These are phyloP conservation scores for Hirtodrosophila histrioides DNA, from an alignment of 2,888 invertebrate genomes.

Conservation along the genomic window DNA sequence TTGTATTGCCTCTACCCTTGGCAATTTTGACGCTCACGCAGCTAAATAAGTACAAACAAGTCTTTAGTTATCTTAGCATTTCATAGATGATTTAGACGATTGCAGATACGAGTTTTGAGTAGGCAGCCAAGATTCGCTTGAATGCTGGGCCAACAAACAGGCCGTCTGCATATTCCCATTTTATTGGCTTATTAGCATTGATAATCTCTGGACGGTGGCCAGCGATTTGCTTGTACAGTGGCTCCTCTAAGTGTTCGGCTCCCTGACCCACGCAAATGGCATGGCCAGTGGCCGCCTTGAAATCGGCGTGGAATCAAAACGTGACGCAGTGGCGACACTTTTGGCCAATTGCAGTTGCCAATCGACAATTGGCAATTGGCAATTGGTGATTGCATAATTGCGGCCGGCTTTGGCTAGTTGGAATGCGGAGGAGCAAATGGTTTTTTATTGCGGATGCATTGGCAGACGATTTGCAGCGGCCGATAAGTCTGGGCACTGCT, in stretches of 20 bases:
- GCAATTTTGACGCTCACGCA: constrained; percentile 32
- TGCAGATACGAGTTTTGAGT: constrained; percentile 50
- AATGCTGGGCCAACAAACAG: not conserved
- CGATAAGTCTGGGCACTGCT: constrained; percentile 53
- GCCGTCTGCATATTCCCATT: constrained; percentile 27
- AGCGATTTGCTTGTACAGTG: constrained; percentile 34
- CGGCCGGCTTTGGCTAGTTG: constrained; percentile 50
- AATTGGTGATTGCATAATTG: constrained; percentile 54
- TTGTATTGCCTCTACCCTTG: not conserved
- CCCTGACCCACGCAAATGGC: constrained; percentile 63
- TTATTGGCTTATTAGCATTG: constrained; percentile 76
- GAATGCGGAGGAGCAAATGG: constrained; percentile 65
- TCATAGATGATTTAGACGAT: constrained; percentile 68
- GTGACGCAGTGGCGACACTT: constrained; percentile 64
- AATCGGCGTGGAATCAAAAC: constrained; percentile 39
- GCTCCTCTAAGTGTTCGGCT: constrained; percentile 55
- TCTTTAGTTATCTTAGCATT: constrained; percentile 64
- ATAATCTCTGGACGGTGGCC: constrained; percentile 78
- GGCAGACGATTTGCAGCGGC: constrained; percentile 67
- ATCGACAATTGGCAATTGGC: constrained; percentile 41
- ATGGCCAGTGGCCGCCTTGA: constrained; percentile 44
- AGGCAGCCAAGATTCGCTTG: constrained; percentile 40
- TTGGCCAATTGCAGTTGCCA: constrained; percentile 56
- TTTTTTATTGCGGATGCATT: constrained; percentile 77
- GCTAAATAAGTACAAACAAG: constrained; percentile 26